Evolutionary conservation across 2,797 vertebrate species (phyloP).

Genomic region (Tamandua tetradactyla): DNA sequence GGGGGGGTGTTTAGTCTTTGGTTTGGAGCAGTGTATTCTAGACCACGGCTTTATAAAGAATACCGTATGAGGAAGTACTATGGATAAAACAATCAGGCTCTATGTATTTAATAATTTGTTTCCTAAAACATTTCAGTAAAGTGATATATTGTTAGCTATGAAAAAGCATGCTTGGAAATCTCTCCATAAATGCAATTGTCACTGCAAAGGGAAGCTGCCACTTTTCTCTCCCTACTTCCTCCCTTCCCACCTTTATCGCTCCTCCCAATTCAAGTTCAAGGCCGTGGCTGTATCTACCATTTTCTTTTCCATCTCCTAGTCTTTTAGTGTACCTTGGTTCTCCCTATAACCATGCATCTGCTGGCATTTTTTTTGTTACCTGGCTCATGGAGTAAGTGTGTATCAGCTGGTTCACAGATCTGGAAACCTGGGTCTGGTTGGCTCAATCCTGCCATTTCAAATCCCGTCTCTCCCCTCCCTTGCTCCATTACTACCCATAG

Average conservation of each 20-base stretch:
- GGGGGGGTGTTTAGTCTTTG: neutral
- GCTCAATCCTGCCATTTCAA: neutral
- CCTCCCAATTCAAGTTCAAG: neutral
- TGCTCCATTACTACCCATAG: neutral
- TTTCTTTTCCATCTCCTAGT: neutral
- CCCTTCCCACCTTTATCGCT: too few relatives aligned
- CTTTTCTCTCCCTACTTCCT: too few relatives aligned
- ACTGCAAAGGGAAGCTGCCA: neutral
- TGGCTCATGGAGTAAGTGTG: neutral
- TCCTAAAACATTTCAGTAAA: neutral
- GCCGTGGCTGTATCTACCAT: rapidly evolving
- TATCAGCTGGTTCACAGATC: neutral
- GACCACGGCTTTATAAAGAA: neutral
- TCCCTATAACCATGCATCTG: neutral
- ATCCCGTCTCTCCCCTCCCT: neutral
- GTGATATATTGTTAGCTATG: neutral
- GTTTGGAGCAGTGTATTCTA: neutral
- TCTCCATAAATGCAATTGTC: neutral
- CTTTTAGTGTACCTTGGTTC: neutral
- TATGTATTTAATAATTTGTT: neutral
- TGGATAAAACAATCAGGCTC: neutral
- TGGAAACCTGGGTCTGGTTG: neutral
- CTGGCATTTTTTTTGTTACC: neutral
- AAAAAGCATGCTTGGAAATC: neutral
- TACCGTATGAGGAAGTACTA: neutral